These are phyloP conservation scores for Macroteleia sp. DNA, from an alignment of 2,888 invertebrate genomes.

Conservation along the genomic window DNA sequence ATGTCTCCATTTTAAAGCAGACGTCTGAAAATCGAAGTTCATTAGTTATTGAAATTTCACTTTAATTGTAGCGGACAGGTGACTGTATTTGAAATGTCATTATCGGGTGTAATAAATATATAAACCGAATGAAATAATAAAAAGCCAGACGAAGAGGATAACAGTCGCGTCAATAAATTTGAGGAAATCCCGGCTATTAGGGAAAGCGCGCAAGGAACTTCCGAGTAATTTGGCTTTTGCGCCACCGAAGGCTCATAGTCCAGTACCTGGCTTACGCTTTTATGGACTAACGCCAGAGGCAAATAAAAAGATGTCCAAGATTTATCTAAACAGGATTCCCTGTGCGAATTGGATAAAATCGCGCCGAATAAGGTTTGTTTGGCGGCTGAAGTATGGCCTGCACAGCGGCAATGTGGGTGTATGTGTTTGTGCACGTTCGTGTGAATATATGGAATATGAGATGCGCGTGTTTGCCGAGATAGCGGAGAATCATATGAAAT, in stretches of 20 bases:
- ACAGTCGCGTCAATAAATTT: constrained; percentile 15
- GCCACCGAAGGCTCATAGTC: neutral
- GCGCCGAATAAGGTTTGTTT: constrained; percentile 9
- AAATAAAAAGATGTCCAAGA: constrained; percentile 11
- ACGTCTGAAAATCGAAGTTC: too few relatives aligned
- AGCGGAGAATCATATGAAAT: constrained; percentile 34
- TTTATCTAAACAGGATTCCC: constrained; percentile 17
- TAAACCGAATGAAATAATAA: too few relatives aligned
- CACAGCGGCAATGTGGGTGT: neutral
- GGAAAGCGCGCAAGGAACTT: neutral
- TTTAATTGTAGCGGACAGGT: too few relatives aligned
- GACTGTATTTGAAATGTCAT: too few relatives aligned
- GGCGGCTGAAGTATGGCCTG: constrained; percentile 12
- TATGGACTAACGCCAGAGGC: constrained; percentile 9
- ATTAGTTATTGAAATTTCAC: too few relatives aligned
- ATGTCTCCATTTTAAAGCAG: too few relatives aligned
- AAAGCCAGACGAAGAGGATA: too few relatives aligned
- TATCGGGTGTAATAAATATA: too few relatives aligned
- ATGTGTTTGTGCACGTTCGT: neutral
- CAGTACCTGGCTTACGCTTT: constrained; percentile 10
- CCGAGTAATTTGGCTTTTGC: constrained; percentile 13
- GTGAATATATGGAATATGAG: constrained; percentile 13
- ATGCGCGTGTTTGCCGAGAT: constrained; percentile 24
- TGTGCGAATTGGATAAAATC: constrained; percentile 18
- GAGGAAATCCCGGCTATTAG: constrained; percentile 16